phyloP scores from a whole-genome alignment of 2,113 vertebrate genomes.

The Mesitornis unicolor region DNA sequence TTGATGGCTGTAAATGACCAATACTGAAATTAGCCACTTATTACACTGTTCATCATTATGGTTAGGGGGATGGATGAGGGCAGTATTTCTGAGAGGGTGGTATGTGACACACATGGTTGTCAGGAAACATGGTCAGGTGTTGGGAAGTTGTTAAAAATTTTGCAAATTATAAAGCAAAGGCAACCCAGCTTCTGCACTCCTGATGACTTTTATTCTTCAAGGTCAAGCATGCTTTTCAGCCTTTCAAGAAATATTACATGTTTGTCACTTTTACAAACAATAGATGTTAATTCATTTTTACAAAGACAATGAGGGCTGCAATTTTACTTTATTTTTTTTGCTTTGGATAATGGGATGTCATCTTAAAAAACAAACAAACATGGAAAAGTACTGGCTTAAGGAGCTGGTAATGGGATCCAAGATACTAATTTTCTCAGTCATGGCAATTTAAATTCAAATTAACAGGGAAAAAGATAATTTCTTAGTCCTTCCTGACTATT shows the following conservation, averaged over 20 bases:
- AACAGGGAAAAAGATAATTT: not conserved
- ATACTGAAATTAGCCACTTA: not conserved
- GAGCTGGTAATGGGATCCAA: not conserved
- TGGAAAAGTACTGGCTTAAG: not conserved
- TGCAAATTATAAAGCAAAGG: slow-evolving; percentile 2
- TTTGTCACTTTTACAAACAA: not conserved
- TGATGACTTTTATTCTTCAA: not conserved
- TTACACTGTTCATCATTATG: not conserved
- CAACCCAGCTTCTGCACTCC: not conserved
- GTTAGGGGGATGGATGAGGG: not conserved
- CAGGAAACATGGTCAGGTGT: not conserved
- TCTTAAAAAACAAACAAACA: not conserved
- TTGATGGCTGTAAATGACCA: not conserved
- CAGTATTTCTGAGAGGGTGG: not conserved
- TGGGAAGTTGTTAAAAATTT: not conserved
- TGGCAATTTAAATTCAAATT: not conserved
- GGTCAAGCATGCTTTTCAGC: not conserved
- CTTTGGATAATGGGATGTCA: not conserved
- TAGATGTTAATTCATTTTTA: not conserved
- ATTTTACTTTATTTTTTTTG: not conserved
- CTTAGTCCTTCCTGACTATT: not conserved
- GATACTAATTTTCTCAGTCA: not conserved
- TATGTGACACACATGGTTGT: not conserved
- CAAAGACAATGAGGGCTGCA: not conserved
- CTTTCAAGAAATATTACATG: not conserved